phyloP scores from a whole-genome alignment of 2,888 invertebrate species.

The Esperia sulphurella region DNA sequence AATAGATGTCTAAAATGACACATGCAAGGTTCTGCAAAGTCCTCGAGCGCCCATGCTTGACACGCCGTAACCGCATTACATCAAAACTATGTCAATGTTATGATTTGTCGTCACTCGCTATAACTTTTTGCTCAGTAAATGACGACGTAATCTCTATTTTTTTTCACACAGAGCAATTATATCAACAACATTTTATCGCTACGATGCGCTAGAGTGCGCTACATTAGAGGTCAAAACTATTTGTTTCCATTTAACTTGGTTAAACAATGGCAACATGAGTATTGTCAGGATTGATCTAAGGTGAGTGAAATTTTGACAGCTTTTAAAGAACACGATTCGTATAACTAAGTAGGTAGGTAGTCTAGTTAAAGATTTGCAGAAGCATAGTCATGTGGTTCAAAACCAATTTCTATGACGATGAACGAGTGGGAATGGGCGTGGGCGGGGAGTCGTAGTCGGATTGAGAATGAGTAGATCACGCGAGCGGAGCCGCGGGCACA shows the following conservation, averaged over 20 bases:
- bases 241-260: slow-evolving; percentile 22
- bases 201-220: slow-evolving; percentile 69
- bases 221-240: slow-evolving; percentile 53
- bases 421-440: too few species aligned
- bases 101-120: slow-evolving; percentile 33
- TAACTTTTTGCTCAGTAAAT: slow-evolving; percentile 38
- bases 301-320: neutral
- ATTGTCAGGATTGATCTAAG: slow-evolving; percentile 3
- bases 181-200: slow-evolving; percentile 64
- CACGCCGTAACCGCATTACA: slow-evolving; percentile 21
- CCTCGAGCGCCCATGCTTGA: slow-evolving; percentile 37
- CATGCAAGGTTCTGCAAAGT: slow-evolving; percentile 33
- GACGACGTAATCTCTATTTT: slow-evolving; percentile 51
- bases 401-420: too few species aligned
- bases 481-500: too few species aligned
- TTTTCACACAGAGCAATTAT: slow-evolving; percentile 48
- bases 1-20: slow-evolving; percentile 36
- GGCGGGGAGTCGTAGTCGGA: too few species aligned
- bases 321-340: too few species aligned
- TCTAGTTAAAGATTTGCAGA: too few species aligned
- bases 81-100: slow-evolving; percentile 73
- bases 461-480: too few species aligned
- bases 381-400: too few species aligned
- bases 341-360: too few species aligned
- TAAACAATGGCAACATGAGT: neutral